phyloP scores from a whole-genome alignment of 2,113 vertebrate genomes.

The Strigops habroptila region DNA sequence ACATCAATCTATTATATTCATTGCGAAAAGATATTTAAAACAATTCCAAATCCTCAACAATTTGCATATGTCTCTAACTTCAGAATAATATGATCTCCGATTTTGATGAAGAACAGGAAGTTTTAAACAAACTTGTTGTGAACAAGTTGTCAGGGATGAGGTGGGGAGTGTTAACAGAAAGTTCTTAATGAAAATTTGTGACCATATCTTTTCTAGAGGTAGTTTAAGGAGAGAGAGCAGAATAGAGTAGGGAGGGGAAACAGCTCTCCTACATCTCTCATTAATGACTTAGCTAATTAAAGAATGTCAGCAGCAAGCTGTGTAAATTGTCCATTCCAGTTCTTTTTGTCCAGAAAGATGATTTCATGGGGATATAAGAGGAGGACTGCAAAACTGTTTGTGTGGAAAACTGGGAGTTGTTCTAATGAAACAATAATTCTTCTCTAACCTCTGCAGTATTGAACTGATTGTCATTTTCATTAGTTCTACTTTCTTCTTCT shows the following conservation, averaged over 20 bases:
- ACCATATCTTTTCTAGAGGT: not conserved
- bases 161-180: not conserved
- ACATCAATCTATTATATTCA: not conserved
- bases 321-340: not conserved
- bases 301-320: not conserved
- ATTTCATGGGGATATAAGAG: not conserved
- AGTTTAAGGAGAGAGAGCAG: not conserved
- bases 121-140: not conserved
- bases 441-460: not conserved
- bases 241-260: not conserved
- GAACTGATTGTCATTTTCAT: slow-evolving; percentile 33
- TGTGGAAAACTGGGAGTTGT: slow-evolving; percentile 2
- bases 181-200: not conserved
- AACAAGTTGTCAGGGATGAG: not conserved
- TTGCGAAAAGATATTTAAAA: not conserved
- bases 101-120: not conserved
- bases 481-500: not conserved
- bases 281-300: slow-evolving; percentile 2
- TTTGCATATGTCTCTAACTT: not conserved
- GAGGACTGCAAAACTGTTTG: not conserved
- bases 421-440: slow-evolving; percentile 14
- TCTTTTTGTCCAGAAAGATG: not conserved
- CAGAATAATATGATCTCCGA: not conserved
- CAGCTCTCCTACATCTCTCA: not conserved
- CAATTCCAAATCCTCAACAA: not conserved